Evolutionary conservation across 2,797 vertebrate genomes (phyloP).

Genomic region (Protosalanx chinensis): DNA sequence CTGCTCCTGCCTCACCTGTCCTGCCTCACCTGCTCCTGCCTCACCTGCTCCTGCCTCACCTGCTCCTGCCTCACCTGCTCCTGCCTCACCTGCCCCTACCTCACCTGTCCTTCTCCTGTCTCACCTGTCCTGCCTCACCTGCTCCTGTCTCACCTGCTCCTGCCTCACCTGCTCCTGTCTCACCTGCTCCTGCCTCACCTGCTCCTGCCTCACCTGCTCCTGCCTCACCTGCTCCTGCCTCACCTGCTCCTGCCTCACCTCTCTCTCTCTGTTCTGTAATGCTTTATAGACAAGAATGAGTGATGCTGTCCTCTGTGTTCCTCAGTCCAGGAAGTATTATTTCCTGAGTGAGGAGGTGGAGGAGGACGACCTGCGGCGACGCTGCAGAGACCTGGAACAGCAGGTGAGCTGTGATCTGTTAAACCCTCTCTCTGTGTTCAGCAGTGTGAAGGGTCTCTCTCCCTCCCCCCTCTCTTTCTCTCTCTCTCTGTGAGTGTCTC

Average conservation of each 20-base stretch:
- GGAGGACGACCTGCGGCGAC: conserved; percentile 75
- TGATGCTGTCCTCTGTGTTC: conserved; percentile 11
- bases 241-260: too few relatives aligned
- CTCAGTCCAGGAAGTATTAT: conserved; percentile 89
- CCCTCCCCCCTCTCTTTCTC: too few relatives aligned
- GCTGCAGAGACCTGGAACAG: conserved; percentile 79
- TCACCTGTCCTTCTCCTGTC: too few relatives aligned
- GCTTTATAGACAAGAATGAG: conserved; percentile 13
- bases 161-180: too few relatives aligned
- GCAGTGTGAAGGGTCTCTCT: background rate
- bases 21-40: background rate
- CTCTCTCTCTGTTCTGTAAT: background rate
- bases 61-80: too few relatives aligned
- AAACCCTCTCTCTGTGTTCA: background rate
- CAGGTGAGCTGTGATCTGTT: conserved; percentile 70
- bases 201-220: too few relatives aligned
- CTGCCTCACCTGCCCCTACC: too few relatives aligned
- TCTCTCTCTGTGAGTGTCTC: background rate
- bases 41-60: too few relatives aligned
- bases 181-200: too few relatives aligned
- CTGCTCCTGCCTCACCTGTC: background rate
- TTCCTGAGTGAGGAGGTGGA: conserved; percentile 86
- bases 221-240: too few relatives aligned
- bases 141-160: too few relatives aligned
- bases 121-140: too few relatives aligned